These are phyloP conservation scores for Thyatira batis DNA, from an alignment of 2,888 invertebrate species.

Conservation along the genomic window DNA sequence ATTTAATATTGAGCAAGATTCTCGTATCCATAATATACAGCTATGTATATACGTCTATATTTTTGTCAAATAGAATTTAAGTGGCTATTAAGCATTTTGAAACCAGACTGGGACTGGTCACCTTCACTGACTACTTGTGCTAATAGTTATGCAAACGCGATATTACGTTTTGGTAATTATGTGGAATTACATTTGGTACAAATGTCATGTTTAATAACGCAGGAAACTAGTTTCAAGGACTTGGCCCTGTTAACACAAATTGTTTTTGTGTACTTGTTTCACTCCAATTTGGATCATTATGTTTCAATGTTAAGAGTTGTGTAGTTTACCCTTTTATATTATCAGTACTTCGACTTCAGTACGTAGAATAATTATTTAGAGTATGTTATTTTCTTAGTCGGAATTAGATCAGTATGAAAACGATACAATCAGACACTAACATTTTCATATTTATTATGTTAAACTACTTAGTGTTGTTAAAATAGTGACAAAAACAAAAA, in stretches of 20 bases:
- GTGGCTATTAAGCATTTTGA: constrained; percentile 23
- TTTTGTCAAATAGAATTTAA: constrained; percentile 19
- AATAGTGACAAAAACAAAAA: too few species aligned
- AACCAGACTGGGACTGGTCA: constrained; percentile 13
- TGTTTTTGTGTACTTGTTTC: background rate
- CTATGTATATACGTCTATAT: too few species aligned
- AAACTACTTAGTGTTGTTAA: too few species aligned
- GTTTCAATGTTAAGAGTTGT: background rate
- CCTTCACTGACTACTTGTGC: constrained; percentile 15
- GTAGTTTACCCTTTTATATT: background rate
- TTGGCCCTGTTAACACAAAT: background rate
- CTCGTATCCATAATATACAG: too few species aligned
- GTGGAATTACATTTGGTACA: background rate
- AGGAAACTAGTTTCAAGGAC: background rate
- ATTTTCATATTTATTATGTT: too few species aligned
- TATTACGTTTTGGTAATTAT: background rate
- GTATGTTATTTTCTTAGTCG: too few species aligned
- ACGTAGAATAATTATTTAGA: too few species aligned
- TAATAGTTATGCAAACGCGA: background rate
- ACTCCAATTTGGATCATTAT: background rate
- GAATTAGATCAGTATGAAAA: too few species aligned
- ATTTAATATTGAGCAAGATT: constrained; percentile 31
- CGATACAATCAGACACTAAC: too few species aligned
- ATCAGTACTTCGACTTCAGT: too few species aligned
- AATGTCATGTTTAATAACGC: background rate